These are phyloP conservation scores for Platorchestia sp. DNA, from an alignment of 1,140 invertebrate genomes.

Conservation along the genomic window DNA sequence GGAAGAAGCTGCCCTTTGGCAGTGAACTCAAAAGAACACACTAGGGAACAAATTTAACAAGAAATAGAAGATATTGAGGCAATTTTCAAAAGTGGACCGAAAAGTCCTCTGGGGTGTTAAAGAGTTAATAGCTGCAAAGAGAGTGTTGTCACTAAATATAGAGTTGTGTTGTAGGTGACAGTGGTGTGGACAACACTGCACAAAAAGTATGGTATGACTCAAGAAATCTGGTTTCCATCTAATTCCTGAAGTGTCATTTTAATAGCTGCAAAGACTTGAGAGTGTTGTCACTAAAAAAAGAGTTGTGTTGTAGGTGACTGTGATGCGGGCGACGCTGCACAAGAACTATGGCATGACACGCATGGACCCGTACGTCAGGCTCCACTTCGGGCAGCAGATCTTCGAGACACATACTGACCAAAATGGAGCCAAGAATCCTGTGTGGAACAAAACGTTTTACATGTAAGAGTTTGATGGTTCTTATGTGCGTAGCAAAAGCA, in stretches of 20 bases:
- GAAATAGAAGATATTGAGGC: too few relatives aligned
- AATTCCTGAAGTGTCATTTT: too few relatives aligned
- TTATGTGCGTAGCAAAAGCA: too few relatives aligned
- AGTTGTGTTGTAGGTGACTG: constrained; percentile 59
- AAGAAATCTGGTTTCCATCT: too few relatives aligned
- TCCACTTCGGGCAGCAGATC: constrained; percentile 91
- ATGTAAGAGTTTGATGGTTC: constrained; percentile 79
- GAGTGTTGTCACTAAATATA: neutral
- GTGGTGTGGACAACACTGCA: constrained; percentile 31
- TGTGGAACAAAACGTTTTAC: constrained; percentile 94
- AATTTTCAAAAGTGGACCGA: too few relatives aligned
- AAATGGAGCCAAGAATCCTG: constrained; percentile 95
- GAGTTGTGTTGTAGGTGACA: constrained; percentile 59
- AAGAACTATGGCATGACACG: constrained; percentile 97
- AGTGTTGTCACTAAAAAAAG: neutral
- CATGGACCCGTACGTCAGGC: constrained; percentile 96
- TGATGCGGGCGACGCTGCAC: constrained; percentile 74
- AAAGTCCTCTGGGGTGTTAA: too few relatives aligned
- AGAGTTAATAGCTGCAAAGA: too few relatives aligned
- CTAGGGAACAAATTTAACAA: too few relatives aligned
- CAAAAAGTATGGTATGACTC: too few relatives aligned
- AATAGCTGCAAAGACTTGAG: too few relatives aligned
- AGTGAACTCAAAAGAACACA: too few relatives aligned
- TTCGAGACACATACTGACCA: constrained; percentile 95
- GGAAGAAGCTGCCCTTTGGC: too few relatives aligned